Base-by-base conservation (phyloP, 2,888 invertebrate genomes). In the Marronus borbonicus region DNA sequence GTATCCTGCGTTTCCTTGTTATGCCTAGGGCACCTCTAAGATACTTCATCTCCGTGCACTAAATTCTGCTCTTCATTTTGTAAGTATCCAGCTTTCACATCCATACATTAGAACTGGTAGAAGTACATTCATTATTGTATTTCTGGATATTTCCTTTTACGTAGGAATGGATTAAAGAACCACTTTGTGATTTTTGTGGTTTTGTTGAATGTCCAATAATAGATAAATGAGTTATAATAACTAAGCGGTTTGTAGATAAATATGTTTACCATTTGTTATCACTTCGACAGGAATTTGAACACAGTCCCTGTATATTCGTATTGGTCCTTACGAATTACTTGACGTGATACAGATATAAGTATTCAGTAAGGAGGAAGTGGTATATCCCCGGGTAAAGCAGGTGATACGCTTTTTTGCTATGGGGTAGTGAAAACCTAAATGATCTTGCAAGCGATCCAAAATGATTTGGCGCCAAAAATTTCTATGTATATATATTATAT, bases 351-450 rank as follows among this genome's bases (percentile, higher is more conserved):
- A 31, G 70, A 17, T 55, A 39, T 58, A 55, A 72, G 58, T 58
- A 39, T 58, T 72, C 39, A 72, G 39, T 58, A 20, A 58, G 36
- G 44, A 49, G 12, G 14, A 36, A 31, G 10, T 17, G 14, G 12
- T 39, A 28, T 72, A 20, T 39, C 44, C 72, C 20, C 14, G 12
- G 44, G 39, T 36, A 12, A 39, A 72, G 17, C 72, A 72, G 72
- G 58, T 72, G 70, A 72, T 39, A 10, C 58, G 5, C 44, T 8
- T 49, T 24, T 49, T 66, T 12, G 20, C 10, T 66, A 66, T 1
- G n/a, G 66, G 58, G 12, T 44, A 39, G 12, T 44, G 58, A 36
- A 72, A 70, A 70, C 4, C 39, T 5, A 55, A 55, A 49, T 28
- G 14, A 50, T 50, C 39, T 65, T 39, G 12, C 24, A 68, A 68